Evolutionary conservation across 2,888 invertebrate species (phyloP), one percentile per base, ranked within the genome.

Genomic region (Drosophila cognata): DNA sequence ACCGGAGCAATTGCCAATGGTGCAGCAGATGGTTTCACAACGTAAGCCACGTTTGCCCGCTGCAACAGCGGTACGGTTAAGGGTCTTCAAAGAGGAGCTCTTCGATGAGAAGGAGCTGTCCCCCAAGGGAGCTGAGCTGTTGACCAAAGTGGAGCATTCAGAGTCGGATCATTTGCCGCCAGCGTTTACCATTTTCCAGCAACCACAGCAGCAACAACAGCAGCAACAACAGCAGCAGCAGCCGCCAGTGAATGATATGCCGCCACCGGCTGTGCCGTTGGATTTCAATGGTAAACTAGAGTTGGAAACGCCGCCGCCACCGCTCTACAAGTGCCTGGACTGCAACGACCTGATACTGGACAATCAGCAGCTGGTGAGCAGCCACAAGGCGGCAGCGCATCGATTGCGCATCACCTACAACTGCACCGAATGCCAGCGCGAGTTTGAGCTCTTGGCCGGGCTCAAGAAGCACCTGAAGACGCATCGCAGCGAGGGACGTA

Each of bases 391-490:
- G n/a, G 83, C 87, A 8, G 79, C 81, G 4, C 93, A 93, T 72
- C 90, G 91, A 5, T 79, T 92, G 11, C 91, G 91, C 25, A 79
- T 92, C 16, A 77, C 91, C 13, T 91, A 91, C 61, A 90, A 90
- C 51, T 93, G 93, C 65, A 73, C 80, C 55, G 91, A 92, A 53
- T 93, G 93, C 71, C 92, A 92, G 56, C 84, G 88, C 2, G 92
- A 92, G 62, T 93, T 93, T 65, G 91, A 90, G 50, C 79, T 91
- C 53, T 85, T 92, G 38, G 88, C 91, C 6, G 90, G 90, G 2
- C 80, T 92, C 0, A 93, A 93, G 64, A 92, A 92, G 74, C 93
- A 93, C 64, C 71, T 90, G 4, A 93, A 92, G 68, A 91, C 92
- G 21, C 93, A 93, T 79, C 91, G 92, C 31, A 83, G 75, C 2